Percentiles rank a stretch among this genome's conserved stretches.
Conservation (phyloP, 2,888 invertebrate species). For the Troides aeacus region DNA sequence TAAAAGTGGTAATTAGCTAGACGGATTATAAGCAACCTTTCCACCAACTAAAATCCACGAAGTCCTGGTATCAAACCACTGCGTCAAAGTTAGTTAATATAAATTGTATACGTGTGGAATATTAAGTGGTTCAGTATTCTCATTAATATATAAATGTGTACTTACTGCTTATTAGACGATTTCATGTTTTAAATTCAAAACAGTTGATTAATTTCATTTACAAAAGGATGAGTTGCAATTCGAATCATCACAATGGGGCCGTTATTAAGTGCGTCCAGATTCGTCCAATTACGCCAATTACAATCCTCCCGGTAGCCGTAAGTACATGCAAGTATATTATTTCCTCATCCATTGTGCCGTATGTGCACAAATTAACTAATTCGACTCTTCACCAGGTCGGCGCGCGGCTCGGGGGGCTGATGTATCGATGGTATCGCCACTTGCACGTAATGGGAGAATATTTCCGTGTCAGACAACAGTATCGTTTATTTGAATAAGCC, state of each 20-base stretch:
- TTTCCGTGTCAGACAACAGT: conserved; percentile 34
- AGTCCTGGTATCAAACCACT: no score
- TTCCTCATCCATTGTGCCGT: conserved; percentile 76
- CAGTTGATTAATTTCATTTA: conserved; percentile 74
- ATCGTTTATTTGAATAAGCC: conserved; percentile 32
- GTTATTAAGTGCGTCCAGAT: conserved; percentile 78
- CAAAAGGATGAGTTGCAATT: conserved; percentile 74
- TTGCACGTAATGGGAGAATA: conserved; percentile 32
- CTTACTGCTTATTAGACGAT: conserved; percentile 7
- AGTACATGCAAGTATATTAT: conserved; percentile 66
- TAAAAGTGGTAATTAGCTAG: no score
- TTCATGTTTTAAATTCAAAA: conserved; percentile 50
- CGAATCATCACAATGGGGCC: conserved; percentile 73
- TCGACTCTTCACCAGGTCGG: conserved; percentile 52
- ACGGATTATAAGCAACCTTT: no score
- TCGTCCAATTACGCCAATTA: conserved; percentile 79
- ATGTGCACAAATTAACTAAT: conserved; percentile 79
- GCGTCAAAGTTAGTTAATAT: no score
- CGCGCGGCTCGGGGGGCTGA: conserved; percentile 30
- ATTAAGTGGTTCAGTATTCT: conserved; percentile 13
- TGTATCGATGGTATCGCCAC: conserved; percentile 44
- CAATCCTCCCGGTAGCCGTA: conserved; percentile 69
- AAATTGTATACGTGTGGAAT: conserved; percentile 5
- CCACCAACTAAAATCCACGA: no score
- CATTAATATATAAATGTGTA: conserved; percentile 4